These are phyloP conservation scores for Cinclus cinclus DNA, from an alignment of 2,113 vertebrate genomes.

Conservation along the genomic window DNA sequence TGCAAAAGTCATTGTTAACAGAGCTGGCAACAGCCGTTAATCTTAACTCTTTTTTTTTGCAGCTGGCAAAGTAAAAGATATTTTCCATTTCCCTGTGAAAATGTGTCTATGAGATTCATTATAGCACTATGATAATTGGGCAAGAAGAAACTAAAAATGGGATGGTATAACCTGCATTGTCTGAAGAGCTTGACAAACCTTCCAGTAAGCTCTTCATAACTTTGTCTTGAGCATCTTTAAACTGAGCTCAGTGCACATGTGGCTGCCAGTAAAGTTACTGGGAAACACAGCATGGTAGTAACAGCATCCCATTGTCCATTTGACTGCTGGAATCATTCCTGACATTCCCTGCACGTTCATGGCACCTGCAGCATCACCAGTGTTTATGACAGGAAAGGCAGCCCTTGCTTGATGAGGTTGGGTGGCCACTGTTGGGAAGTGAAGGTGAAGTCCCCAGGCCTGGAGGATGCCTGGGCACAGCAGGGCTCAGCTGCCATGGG, in stretches of 20 bases:
- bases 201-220: not conserved
- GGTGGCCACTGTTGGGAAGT: not conserved
- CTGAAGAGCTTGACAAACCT: not conserved
- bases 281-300: rapidly evolving
- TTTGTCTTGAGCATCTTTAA: not conserved
- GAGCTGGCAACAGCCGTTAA: not conserved
- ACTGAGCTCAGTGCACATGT: rapidly evolving
- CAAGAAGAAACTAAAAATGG: not conserved
- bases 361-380: not conserved
- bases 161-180: not conserved
- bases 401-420: rapidly evolving
- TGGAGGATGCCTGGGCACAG: rapidly evolving
- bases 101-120: not conserved
- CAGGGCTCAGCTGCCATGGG: rapidly evolving
- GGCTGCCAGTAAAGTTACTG: not conserved
- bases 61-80: not conserved
- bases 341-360: rapidly evolving
- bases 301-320: not conserved
- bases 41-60: not conserved
- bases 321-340: not conserved
- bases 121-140: rapidly evolving
- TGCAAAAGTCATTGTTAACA: constrained; percentile 26
- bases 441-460: not conserved
- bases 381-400: not conserved
- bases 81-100: not conserved